Percentiles rank a stretch among this genome's conserved stretches.
Conservation (phyloP, 2,113 vertebrate genomes). For the Protobothrops flavoviridis region DNA sequence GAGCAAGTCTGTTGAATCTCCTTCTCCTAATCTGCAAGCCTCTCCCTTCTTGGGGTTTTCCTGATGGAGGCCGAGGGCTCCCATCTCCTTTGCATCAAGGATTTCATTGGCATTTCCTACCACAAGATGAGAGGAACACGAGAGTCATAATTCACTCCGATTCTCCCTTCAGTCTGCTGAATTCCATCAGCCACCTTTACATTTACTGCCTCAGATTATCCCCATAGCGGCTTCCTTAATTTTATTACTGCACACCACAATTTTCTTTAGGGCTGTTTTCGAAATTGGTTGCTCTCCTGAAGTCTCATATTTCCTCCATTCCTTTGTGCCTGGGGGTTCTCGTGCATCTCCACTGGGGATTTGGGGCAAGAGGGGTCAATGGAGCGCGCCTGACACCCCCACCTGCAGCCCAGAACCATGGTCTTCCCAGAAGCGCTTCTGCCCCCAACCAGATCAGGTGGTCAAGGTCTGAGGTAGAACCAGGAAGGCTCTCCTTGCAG, state of each 20-base stretch:
- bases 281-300: constrained; percentile 4
- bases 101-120: neutral
- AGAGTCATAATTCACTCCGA: neutral
- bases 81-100: neutral
- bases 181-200: neutral
- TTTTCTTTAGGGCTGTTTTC: constrained; percentile 13
- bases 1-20: neutral
- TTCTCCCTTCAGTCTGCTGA: neutral
- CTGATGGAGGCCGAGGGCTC: neutral
- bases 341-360: neutral
- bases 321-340: neutral
- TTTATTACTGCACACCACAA: constrained; percentile 12
- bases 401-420: neutral
- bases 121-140: neutral
- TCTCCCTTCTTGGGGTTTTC: neutral
- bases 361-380: neutral
- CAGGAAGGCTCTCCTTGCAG: neutral
- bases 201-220: neutral
- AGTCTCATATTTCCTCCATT: neutral
- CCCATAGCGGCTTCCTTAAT: neutral
- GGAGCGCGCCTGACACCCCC: neutral
- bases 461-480: neutral
- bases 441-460: neutral
- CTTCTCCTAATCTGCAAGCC: neutral
- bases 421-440: neutral